Conservation (phyloP, 2,888 invertebrate genomes). For the Tetragonisca angustula region DNA sequence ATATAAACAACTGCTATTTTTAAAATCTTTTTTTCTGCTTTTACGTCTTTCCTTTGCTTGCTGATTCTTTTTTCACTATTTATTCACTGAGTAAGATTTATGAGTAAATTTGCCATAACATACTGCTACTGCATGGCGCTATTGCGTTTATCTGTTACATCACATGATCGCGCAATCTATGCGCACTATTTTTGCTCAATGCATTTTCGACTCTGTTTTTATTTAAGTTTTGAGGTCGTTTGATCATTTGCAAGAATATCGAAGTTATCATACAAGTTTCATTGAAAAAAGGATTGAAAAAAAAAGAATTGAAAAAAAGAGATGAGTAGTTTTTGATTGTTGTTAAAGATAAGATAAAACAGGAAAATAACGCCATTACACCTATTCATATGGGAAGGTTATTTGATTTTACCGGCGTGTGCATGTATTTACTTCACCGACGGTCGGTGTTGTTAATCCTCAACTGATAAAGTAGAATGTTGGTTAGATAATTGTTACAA, state of each 20-base stretch:
- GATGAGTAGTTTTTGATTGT: background rate
- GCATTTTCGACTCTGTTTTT: conserved; percentile 42
- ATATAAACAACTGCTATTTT: background rate
- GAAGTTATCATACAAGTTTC: background rate
- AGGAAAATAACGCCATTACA: background rate
- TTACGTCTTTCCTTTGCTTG: conserved; percentile 10
- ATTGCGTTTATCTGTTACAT: conserved; percentile 21
- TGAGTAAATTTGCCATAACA: conserved; percentile 9
- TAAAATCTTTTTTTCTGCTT: background rate
- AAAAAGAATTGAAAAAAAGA: background rate
- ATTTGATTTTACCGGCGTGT: background rate
- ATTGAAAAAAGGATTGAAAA: background rate
- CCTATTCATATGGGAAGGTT: background rate
- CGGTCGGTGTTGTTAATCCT: background rate
- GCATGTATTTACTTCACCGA: background rate
- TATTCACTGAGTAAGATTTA: background rate
- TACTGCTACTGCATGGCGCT: conserved; percentile 13
- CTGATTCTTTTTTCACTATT: background rate
- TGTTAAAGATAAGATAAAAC: background rate
- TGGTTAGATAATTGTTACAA: background rate
- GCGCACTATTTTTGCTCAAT: conserved; percentile 44
- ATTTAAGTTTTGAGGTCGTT: conserved; percentile 1
- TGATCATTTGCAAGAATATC: background rate
- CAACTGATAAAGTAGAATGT: background rate
- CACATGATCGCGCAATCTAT: conserved; percentile 20